Base-by-base conservation (phyloP, 2,888 invertebrate species). In the Yponomeuta plumbellus region DNA sequence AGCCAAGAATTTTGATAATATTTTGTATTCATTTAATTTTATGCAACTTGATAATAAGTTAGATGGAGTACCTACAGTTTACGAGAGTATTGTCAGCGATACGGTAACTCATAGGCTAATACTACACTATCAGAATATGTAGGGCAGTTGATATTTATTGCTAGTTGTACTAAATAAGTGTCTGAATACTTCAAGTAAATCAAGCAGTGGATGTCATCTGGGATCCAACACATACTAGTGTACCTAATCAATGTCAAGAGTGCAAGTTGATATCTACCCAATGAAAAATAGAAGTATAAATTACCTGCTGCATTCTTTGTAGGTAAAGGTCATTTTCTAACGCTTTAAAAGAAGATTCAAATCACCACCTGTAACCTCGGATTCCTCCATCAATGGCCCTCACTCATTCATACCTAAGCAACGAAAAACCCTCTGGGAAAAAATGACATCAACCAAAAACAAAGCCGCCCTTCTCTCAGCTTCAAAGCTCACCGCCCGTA, bases 401-500 rank as follows among this genome's bases (percentile, higher is more conserved):
- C 20, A 58, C 58, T 22, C 58, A 58, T 58, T 58, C 21, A 61
- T 20, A 34, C 61, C n/a, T 20, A 20, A 34, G n/a, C 23, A 26
- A n/a, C 63, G 22, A 57, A 57, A 65, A n/a, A 56, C 63, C 40
- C 34, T 34, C 34, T 34, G 26, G 56, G 20, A 65, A 72, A 70
- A 70, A 72, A 70, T 72, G 71, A 72, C 71, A 72, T 68, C 66
- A 66, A 63, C 68, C 26, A 61, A 58, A 69, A 72, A 72, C 72
- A 71, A 72, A 70, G 66, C 23, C 26, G 17, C 59, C 23, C 62
- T 63, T 10, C 40, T 10, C 64, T n/a, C 64, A 21, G 44, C 44
- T 75, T 80, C 77, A 81, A 83, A 83, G 74, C 59, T 6, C n/a
- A 72, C 80, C 81, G 80, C 77, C 26, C n/a, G 66, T 73, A 72